Evolutionary conservation across 2,113 vertebrate species (phyloP).

Genomic region (Catharus bicknelli): DNA sequence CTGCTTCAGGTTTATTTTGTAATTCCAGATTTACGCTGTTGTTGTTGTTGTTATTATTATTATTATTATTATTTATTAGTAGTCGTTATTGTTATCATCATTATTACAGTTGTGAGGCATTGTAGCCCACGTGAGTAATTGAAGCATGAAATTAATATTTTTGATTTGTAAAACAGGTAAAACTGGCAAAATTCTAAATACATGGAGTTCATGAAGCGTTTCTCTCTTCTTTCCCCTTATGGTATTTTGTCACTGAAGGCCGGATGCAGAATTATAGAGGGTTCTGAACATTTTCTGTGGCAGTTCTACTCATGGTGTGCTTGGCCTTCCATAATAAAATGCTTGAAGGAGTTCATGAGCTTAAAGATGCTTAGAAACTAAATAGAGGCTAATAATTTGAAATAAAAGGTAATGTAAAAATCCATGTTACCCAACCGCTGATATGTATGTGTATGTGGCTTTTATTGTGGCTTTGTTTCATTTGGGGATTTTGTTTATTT

Average conservation of each 20-base stretch:
- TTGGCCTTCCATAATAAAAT: neutral
- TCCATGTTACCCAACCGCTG: rapidly evolving
- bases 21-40: neutral
- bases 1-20: neutral
- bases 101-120: neutral
- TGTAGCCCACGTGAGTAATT: rapidly evolving
- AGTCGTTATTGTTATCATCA: too few species aligned
- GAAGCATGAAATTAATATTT: neutral
- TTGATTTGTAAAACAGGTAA: neutral
- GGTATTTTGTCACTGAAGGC: neutral
- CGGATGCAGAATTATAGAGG: neutral
- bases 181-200: neutral
- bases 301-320: rapidly evolving
- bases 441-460: rapidly evolving
- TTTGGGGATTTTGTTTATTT: neutral
- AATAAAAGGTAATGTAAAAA: neutral
- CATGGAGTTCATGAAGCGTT: rapidly evolving
- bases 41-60: neutral
- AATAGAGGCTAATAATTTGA: neutral
- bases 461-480: neutral
- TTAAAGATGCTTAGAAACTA: neutral
- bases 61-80: too few species aligned
- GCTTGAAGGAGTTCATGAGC: neutral
- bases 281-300: neutral
- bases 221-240: neutral